Conservation (phyloP, 1,140 invertebrate genomes). For the Solenopsis invicta region DNA sequence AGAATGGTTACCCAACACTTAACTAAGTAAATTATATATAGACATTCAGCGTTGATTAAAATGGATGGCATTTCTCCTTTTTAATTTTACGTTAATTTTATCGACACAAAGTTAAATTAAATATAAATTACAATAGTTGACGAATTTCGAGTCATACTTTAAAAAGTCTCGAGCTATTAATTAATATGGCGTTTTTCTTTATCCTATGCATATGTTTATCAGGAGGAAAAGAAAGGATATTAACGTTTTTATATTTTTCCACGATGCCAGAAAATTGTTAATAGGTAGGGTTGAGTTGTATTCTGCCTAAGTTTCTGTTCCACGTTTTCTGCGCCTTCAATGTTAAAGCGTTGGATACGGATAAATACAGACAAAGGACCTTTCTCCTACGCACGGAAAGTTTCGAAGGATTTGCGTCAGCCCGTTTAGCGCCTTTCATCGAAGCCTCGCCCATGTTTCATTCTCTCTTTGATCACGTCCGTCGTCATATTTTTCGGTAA, state of each 20-base stretch:
- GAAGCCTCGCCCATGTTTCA: constrained; percentile 33
- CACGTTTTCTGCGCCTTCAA: not conserved
- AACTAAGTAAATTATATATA: constrained; percentile 17
- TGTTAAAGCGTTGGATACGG: not conserved
- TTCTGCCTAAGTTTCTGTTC: not conserved
- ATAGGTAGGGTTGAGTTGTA: not conserved
- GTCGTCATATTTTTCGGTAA: not conserved
- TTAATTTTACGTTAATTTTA: not conserved
- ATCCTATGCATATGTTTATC: not conserved
- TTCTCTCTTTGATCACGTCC: not conserved
- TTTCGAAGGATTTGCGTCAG: constrained; percentile 48
- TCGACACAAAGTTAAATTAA: not conserved
- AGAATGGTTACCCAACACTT: constrained; percentile 6
- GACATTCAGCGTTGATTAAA: not conserved
- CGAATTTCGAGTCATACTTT: not conserved
- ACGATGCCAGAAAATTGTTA: not conserved
- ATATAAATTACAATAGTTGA: not conserved
- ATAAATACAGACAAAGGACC: constrained; percentile 17
- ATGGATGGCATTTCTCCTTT: not conserved
- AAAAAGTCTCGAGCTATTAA: not conserved
- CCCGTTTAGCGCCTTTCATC: constrained; percentile 34
- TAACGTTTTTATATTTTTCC: not conserved
- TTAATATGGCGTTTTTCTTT: not conserved
- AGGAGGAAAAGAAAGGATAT: not conserved
- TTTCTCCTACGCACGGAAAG: constrained; percentile 34